Evolutionary conservation across 2,113 vertebrate genomes (phyloP).

Genomic region (Cyrtonyx montezumae): DNA sequence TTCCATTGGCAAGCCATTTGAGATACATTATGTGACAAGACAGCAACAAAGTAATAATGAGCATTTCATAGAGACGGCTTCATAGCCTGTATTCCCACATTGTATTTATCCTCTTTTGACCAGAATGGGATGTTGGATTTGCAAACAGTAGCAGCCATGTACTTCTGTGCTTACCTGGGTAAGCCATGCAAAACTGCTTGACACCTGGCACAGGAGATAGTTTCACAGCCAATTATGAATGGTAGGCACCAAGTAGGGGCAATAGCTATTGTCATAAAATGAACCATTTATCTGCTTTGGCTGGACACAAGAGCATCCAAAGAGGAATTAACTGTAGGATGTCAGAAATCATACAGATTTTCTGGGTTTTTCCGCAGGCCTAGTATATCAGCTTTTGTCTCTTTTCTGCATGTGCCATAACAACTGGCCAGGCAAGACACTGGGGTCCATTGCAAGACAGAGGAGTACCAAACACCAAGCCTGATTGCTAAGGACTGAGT

Average conservation of each 20-base stretch:
- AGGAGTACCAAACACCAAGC: accelerated
- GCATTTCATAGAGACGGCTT: neutral
- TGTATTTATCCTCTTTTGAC: neutral
- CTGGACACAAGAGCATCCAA: neutral
- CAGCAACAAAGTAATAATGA: neutral
- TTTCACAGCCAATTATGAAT: neutral
- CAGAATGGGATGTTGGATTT: neutral
- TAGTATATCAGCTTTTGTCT: neutral
- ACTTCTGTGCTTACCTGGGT: neutral
- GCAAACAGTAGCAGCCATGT: neutral
- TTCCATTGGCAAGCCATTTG: neutral
- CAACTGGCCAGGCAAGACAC: neutral
- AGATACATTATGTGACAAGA: neutral
- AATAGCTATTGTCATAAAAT: neutral
- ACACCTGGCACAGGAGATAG: neutral
- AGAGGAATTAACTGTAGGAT: neutral
- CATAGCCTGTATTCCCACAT: neutral
- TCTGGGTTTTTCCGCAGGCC: neutral
- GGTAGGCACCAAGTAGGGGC: neutral
- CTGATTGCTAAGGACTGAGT: neutral
- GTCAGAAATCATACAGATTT: neutral
- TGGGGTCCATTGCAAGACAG: accelerated
- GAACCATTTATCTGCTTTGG: neutral
- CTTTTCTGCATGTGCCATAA: neutral
- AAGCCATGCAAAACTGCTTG: neutral